Percentiles rank a stretch among this genome's conserved stretches.
phyloP scores from a whole-genome alignment of 2,888 invertebrate species.

The Lagria hirta region DNA sequence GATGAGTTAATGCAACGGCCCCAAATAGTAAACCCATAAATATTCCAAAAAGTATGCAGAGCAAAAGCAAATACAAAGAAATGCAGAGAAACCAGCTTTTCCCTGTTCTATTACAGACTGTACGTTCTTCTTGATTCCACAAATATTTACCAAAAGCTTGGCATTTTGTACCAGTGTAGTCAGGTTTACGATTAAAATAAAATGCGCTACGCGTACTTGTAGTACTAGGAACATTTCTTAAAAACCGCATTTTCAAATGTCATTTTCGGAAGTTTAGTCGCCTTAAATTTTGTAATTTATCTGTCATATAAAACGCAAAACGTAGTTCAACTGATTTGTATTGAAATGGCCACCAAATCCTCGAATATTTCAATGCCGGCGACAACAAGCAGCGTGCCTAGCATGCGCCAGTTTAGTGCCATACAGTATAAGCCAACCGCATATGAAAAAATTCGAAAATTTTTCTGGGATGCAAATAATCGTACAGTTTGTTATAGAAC shows the following conservation, averaged over 20 bases:
- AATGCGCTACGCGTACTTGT: constrained; percentile 11
- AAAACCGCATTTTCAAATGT: constrained; percentile 7
- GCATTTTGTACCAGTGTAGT: constrained; percentile 6
- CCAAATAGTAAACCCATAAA: constrained; percentile 2
- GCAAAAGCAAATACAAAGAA: constrained; percentile 3
- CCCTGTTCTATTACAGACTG: constrained; percentile 9
- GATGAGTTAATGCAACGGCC: not conserved
- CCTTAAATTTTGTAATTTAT: no score
- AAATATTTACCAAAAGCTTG: constrained; percentile 7
- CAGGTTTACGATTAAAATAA: constrained; percentile 6
- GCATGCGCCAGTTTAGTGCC: no score
- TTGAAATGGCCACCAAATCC: no score
- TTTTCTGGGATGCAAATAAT: no score
- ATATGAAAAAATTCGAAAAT: no score
- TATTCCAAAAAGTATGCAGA: not conserved
- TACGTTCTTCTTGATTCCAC: constrained; percentile 8
- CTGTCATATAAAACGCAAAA: no score
- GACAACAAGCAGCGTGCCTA: not conserved
- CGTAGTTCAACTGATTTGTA: no score
- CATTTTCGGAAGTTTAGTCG: no score
- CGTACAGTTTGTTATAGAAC: no score
- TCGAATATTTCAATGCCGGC: no score
- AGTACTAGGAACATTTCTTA: constrained; percentile 15
- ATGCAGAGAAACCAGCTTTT: constrained; percentile 12
- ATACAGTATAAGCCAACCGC: no score